Base-by-base conservation (phyloP, 2,888 invertebrate species). In the Neoitamus cyanurus region DNA sequence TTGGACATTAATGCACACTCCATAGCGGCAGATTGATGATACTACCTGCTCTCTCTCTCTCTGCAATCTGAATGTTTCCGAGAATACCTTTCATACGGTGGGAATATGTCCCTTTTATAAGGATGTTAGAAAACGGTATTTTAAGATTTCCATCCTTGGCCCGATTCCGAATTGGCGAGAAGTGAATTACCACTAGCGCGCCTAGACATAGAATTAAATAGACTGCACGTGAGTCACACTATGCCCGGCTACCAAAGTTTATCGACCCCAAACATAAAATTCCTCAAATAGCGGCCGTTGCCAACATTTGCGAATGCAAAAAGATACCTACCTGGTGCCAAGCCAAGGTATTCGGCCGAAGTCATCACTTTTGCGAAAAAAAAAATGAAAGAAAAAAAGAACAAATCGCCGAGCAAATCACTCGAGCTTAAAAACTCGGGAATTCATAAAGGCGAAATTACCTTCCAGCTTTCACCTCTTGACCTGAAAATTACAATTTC, bases 401-500 rank as follows among this genome's bases (percentile, higher is more conserved):
- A 42, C 42, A 42, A 58, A 20, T 58, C 58, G 58, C 20, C 58
- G 25, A 58, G 58, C 58, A 58, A 58, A 58, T 58, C 58, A 25
- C 20, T 58, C 58, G 9, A 58, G 7, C n/a, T 15, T n/a, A 46
- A 46, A 46, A 46, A 46, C 13, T 58, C 58, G 6, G 58, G 58
- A 58, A 25, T 31, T 30, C 70, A 70, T 70, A 70, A 70, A 34
- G 70, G 70, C 70, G 70, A 30, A n/a, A 34, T 70, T 70, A 70
- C 34, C 70, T 31, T 31, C 31, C 70, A 34, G 70, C 58, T 70
- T 70, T 70, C 30, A 70, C 48, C 78, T 48, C 78, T 78, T 78
- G 78, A 78, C 78, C 78, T 78, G 31, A 78, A 48, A 48, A 78
- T 48, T 78, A 78, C 31, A 78, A 78, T 78, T 58, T 78, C 42